Conservation (phyloP, 2,797 vertebrate genomes). For the Rhynchotus rufescens region DNA sequence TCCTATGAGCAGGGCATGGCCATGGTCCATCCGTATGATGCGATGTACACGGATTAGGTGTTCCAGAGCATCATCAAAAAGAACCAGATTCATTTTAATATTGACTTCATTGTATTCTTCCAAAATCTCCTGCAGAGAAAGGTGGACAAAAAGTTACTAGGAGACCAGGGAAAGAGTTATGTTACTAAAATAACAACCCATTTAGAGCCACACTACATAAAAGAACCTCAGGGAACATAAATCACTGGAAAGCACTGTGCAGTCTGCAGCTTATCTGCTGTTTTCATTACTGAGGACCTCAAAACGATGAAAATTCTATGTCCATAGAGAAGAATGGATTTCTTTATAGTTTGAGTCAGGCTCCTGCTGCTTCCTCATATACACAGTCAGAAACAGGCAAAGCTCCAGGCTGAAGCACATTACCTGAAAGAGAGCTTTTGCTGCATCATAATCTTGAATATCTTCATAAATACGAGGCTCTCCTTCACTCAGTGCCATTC, state of each 20-base stretch:
- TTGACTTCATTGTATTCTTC: conserved; percentile 93
- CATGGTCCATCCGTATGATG: conserved; percentile 89
- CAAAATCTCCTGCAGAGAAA: conserved; percentile 88
- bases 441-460: conserved; percentile 91
- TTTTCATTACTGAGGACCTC: background rate
- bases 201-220: background rate
- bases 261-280: background rate
- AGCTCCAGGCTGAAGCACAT: background rate
- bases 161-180: background rate
- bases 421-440: conserved; percentile 95
- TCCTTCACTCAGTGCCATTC: conserved; percentile 85
- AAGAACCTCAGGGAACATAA: background rate
- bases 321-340: background rate
- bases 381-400: background rate
- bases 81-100: conserved; percentile 90
- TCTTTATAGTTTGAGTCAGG: background rate
- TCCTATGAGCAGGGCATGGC: conserved; percentile 93
- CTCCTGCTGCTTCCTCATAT: background rate
- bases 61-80: conserved; percentile 95
- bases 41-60: conserved; percentile 92
- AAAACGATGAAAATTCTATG: background rate
- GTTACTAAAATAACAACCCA: background rate
- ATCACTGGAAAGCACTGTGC: background rate
- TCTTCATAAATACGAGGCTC: conserved; percentile 92
- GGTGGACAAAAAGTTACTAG: conserved; percentile 1